Evolutionary conservation across 2,113 vertebrate genomes (phyloP).

Genomic region (Catagonus wagneri): DNA sequence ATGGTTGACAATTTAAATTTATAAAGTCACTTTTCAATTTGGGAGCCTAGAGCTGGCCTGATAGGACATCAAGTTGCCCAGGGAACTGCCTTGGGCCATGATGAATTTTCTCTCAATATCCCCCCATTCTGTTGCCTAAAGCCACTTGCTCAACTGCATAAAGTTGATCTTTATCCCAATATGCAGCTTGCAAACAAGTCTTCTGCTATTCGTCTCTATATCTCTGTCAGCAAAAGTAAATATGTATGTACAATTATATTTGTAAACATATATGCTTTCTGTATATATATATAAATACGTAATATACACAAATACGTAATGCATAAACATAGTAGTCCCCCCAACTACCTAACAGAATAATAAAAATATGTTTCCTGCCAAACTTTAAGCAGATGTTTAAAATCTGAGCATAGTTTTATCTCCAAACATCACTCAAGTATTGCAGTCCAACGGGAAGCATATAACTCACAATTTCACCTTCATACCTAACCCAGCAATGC

Average conservation of each 20-base stretch:
- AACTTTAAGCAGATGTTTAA: conserved; percentile 43
- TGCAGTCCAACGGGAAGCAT: neutral
- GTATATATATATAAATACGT: neutral
- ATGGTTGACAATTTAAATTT: neutral
- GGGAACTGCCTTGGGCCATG: neutral
- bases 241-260: neutral
- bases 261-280: neutral
- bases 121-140: neutral
- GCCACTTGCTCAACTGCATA: neutral
- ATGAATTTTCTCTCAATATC: neutral
- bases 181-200: neutral
- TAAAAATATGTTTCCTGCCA: neutral
- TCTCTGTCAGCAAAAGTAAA: neutral
- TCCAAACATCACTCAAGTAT: neutral
- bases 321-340: too few relatives aligned
- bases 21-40: neutral
- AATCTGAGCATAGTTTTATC: neutral
- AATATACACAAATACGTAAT: neutral
- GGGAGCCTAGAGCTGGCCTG: neutral
- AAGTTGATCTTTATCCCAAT: neutral
- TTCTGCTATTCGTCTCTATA: neutral
- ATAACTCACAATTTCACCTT: neutral
- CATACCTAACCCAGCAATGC: neutral
- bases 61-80: neutral
- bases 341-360: neutral